These are phyloP conservation scores for Diabrotica balteata DNA, from an alignment of 2,888 invertebrate species.

Conservation along the genomic window DNA sequence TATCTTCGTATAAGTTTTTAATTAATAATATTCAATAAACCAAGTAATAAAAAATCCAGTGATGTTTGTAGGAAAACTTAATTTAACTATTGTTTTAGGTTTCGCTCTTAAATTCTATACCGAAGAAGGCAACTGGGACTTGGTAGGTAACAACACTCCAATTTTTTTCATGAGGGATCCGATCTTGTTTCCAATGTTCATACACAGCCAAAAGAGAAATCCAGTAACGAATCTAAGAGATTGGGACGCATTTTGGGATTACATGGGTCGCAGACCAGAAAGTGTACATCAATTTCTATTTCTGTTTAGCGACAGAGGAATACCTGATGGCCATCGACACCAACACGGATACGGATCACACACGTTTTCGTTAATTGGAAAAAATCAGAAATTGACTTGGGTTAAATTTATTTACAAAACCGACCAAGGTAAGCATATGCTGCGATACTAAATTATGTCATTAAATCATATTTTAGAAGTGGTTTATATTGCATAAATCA, in stretches of 20 bases:
- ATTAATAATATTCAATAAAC: too few relatives aligned
- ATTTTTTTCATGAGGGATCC: slow-evolving; percentile 91
- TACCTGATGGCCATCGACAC: slow-evolving; percentile 86
- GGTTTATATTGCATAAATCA: too few relatives aligned
- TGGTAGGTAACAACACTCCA: slow-evolving; percentile 92
- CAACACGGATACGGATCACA: slow-evolving; percentile 95
- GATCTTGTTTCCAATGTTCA: slow-evolving; percentile 87
- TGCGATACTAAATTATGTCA: too few relatives aligned
- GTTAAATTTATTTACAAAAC: slow-evolving; percentile 91
- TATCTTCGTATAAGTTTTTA: too few relatives aligned
- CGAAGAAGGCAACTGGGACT: slow-evolving; percentile 89
- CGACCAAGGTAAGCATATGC: slow-evolving; percentile 72
- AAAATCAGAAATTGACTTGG: slow-evolving; percentile 55
- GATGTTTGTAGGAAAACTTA: too few relatives aligned
- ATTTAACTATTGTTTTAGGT: slow-evolving; percentile 59
- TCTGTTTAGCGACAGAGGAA: slow-evolving; percentile 85
- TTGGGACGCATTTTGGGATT: slow-evolving; percentile 94
- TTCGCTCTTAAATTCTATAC: slow-evolving; percentile 92
- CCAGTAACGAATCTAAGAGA: slow-evolving; percentile 89
- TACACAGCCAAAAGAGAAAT: slow-evolving; percentile 94
- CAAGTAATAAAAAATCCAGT: too few relatives aligned
- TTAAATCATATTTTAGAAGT: too few relatives aligned
- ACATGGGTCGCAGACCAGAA: slow-evolving; percentile 84
- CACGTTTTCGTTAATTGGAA: slow-evolving; percentile 82
- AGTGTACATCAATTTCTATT: slow-evolving; percentile 77